These are phyloP conservation scores for Microplitis deprimator DNA, from an alignment of 2,888 invertebrate genomes.

Conservation along the genomic window DNA sequence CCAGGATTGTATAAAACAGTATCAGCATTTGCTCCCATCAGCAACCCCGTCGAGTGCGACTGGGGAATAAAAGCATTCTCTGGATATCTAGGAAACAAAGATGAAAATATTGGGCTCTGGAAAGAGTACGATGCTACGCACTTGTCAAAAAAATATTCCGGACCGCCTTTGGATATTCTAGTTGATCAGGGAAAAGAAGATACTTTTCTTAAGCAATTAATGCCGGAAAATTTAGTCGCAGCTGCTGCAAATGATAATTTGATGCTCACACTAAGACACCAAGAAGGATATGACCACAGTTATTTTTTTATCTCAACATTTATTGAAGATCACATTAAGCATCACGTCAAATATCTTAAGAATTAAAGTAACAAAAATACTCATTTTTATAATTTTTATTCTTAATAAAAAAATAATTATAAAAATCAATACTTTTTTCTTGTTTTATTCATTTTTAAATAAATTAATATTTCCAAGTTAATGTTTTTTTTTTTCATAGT, in stretches of 20 bases:
- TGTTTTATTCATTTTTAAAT: background rate
- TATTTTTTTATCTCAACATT: constrained; percentile 94
- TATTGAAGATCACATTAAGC: constrained; percentile 92
- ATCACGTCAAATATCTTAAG: constrained; percentile 87
- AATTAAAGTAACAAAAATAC: constrained; percentile 49
- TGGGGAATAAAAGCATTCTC: constrained; percentile 92
- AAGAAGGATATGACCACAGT: constrained; percentile 94
- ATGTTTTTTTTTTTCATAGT: background rate
- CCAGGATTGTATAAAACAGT: constrained; percentile 90
- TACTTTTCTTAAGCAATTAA: constrained; percentile 84
- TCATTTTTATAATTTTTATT: background rate
- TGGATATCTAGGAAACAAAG: constrained; percentile 83
- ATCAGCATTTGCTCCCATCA: constrained; percentile 96
- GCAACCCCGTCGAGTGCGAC: constrained; percentile 86
- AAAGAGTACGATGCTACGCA: constrained; percentile 90
- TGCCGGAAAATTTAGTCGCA: constrained; percentile 86
- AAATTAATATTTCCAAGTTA: no score
- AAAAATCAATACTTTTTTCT: background rate
- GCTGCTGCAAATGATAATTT: constrained; percentile 79
- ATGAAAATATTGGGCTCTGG: constrained; percentile 76
- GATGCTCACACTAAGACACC: constrained; percentile 79
- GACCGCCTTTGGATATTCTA: constrained; percentile 86
- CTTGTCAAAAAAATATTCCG: constrained; percentile 85
- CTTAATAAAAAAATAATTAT: background rate
- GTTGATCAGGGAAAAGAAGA: constrained; percentile 93